Percentiles rank a stretch among this genome's conserved stretches.
phyloP scores from a whole-genome alignment of 2,113 vertebrate species.

The Anthoscopus minutus region DNA sequence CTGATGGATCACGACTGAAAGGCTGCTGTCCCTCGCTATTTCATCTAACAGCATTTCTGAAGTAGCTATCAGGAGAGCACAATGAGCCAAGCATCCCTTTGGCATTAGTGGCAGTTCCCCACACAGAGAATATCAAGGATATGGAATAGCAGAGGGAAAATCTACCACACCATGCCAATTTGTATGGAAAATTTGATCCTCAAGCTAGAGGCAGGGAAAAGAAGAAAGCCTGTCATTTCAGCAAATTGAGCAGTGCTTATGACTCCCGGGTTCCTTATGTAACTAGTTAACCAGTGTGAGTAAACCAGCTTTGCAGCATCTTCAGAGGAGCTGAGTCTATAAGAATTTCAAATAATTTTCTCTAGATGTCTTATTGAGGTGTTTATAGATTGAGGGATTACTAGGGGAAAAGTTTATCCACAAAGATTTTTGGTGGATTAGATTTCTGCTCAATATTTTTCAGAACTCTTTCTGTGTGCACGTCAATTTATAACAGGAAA shows the following conservation, averaged over 20 bases:
- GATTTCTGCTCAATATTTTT: neutral
- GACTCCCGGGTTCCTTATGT: neutral
- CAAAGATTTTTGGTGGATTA: neutral
- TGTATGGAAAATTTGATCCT: conserved; percentile 37
- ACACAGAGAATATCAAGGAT: neutral
- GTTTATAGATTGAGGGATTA: neutral
- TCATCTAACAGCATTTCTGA: conserved; percentile 32
- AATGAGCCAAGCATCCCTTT: neutral
- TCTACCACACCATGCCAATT: neutral
- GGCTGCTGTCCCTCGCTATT: conserved; percentile 37
- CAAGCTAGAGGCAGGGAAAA: neutral
- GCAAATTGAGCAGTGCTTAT: neutral
- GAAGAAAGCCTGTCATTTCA: neutral
- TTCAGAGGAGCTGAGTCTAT: neutral
- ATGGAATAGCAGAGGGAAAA: conserved; percentile 27
- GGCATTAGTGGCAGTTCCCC: neutral
- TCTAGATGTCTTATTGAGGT: neutral
- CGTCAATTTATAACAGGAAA: rapidly evolving
- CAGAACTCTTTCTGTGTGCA: neutral
- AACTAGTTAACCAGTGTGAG: neutral
- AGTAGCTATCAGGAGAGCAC: conserved; percentile 15
- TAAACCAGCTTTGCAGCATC: neutral
- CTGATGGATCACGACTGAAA: conserved; percentile 44
- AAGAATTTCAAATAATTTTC: neutral
- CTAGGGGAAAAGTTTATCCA: neutral